A percentile compares a stretch with the other conserved stretches of the same genome.
These are phyloP conservation scores for Trachurus trachurus DNA, from an alignment of 2,797 vertebrate species.

Conservation along the genomic window DNA sequence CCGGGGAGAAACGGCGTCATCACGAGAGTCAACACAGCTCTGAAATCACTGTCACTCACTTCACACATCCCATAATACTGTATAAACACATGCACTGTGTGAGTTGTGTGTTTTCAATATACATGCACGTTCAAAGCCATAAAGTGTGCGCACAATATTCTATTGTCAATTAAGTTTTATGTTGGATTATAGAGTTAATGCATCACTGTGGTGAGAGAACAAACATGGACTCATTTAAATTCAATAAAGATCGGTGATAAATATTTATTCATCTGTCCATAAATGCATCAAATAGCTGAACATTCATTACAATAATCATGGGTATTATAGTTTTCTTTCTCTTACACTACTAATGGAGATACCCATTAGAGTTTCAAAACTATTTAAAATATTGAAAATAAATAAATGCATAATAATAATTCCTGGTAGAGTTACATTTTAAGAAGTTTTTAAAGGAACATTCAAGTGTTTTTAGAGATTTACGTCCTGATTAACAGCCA, in stretches of 20 bases:
- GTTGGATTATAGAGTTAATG: neutral
- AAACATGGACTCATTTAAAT: neutral
- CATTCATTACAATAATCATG: neutral
- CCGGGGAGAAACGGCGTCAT: constrained; percentile 31
- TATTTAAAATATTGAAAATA: too few species aligned
- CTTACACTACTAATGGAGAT: too few species aligned
- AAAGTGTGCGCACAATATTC: too few species aligned
- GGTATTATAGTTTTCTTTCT: neutral
- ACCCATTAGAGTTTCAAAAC: too few species aligned
- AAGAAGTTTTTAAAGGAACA: too few species aligned
- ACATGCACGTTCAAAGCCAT: neutral
- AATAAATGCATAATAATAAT: too few species aligned
- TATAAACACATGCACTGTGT: neutral
- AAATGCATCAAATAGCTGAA: neutral
- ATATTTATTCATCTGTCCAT: too few species aligned
- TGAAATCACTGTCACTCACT: neutral
- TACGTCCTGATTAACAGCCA: too few species aligned
- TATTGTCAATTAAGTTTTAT: neutral
- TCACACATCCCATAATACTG: neutral
- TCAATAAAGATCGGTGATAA: neutral
- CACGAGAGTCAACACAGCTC: constrained; percentile 9
- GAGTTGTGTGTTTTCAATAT: neutral
- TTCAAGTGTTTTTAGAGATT: too few species aligned
- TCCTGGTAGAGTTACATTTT: too few species aligned
- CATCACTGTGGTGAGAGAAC: neutral